phyloP scores from a whole-genome alignment of 23 tunicate genomes.

The Halocynthia aurantium region DNA sequence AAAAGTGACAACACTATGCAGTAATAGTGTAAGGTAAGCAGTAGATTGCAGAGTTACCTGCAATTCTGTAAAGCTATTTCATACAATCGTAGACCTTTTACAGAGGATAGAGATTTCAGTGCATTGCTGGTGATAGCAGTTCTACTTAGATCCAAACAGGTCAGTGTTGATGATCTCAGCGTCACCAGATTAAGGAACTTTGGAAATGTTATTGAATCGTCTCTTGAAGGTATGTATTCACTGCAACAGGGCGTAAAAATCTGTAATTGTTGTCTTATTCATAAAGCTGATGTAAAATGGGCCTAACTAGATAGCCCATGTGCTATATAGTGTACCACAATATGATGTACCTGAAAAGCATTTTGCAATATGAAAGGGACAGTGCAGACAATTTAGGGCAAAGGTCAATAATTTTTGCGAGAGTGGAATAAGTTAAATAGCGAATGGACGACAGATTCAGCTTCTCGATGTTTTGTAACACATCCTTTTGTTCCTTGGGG shows the following conservation, averaged over 20 bases:
- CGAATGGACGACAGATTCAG: conserved; percentile 46
- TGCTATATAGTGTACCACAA: neutral
- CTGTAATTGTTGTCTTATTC: neutral
- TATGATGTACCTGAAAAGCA: conserved; percentile 44
- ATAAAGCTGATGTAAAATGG: neutral
- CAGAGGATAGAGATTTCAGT: conserved; percentile 39
- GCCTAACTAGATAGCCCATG: neutral
- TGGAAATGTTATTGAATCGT: conserved; percentile 41
- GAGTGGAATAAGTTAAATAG: conserved; percentile 36
- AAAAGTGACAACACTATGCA: neutral
- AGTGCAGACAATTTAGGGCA: conserved; percentile 39
- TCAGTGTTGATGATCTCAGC: conserved; percentile 24
- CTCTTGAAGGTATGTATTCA: conserved; percentile 38
- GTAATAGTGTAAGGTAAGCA: neutral
- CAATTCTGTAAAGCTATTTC: conserved; percentile 52
- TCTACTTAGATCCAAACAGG: conserved; percentile 56
- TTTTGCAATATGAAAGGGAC: conserved; percentile 42
- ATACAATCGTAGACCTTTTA: conserved; percentile 34
- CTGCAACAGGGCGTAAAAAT: conserved; percentile 10
- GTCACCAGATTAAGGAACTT: conserved; percentile 36
- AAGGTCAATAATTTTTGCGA: conserved; percentile 22
- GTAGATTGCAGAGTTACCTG: conserved; percentile 18
- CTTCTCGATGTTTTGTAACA: conserved; percentile 21
- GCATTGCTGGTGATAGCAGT: conserved; percentile 58
- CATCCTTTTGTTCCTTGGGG: neutral